Conservation (phyloP, 2,113 vertebrate species). For the Camelus bactrianus region DNA sequence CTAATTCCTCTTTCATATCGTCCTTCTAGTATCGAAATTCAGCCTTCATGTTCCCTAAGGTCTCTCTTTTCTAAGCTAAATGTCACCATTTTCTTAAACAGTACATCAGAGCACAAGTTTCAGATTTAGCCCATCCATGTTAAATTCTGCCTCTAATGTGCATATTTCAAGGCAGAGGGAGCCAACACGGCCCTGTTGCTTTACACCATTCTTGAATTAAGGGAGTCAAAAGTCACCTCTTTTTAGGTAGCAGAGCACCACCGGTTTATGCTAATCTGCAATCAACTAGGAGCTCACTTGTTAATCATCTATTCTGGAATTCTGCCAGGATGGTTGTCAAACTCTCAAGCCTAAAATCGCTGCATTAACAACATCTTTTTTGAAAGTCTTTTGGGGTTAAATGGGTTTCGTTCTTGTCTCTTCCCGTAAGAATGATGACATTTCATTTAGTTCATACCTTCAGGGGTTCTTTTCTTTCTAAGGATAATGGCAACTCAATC, state of each 20-base stretch:
- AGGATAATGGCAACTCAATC: not conserved
- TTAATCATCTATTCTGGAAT: conserved; percentile 1
- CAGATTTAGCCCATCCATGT: not conserved
- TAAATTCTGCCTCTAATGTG: not conserved
- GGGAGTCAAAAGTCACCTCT: not conserved
- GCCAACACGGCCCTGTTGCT: not conserved
- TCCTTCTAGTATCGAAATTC: conserved; percentile 48
- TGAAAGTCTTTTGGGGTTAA: conserved; percentile 1
- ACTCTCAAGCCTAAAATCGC: not conserved
- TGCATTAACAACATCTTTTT: not conserved
- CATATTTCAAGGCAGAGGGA: not conserved
- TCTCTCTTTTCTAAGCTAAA: not conserved
- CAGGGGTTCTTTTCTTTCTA: not conserved
- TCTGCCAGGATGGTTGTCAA: not conserved
- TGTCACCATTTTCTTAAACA: not conserved
- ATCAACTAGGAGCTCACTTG: not conserved
- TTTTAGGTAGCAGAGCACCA: not conserved
- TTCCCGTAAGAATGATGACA: not conserved
- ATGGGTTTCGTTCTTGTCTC: not conserved
- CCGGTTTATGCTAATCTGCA: conserved; percentile 14
- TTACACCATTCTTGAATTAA: conserved; percentile 1
- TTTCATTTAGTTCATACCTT: conserved; percentile 32
- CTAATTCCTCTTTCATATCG: not conserved
- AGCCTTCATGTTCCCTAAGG: not conserved
- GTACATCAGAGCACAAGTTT: not conserved